Conservation (phyloP, 2,797 vertebrate genomes). For the Danio choprae region DNA sequence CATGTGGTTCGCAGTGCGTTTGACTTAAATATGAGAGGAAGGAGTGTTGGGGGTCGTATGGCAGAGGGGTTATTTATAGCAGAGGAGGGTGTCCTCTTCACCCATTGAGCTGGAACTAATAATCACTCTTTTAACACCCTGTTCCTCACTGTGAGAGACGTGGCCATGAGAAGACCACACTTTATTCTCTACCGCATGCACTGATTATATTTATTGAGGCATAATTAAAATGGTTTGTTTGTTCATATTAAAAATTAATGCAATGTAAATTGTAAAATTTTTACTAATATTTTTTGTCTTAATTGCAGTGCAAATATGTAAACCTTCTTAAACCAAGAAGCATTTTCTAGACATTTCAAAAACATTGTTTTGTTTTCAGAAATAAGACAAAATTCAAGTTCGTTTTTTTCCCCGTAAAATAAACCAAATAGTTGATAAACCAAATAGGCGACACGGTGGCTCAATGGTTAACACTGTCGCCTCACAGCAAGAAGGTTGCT, state of each 20-base stretch:
- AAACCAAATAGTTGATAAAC: too few species aligned
- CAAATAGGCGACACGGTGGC: too few species aligned
- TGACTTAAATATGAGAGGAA: slow-evolving; percentile 47
- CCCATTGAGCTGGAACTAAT: slow-evolving; percentile 56
- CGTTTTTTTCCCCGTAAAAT: too few species aligned
- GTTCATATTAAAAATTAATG: background rate
- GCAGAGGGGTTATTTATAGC: slow-evolving; percentile 68
- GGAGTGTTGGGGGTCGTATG: slow-evolving; percentile 47
- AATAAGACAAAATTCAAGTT: too few species aligned
- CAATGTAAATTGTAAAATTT: background rate
- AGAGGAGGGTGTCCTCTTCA: slow-evolving; percentile 60
- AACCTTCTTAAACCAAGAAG: too few species aligned
- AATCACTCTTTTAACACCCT: slow-evolving; percentile 61
- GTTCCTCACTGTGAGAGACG: slow-evolving; percentile 61
- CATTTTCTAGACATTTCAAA: too few species aligned
- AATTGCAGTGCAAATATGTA: too few species aligned
- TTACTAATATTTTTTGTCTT: too few species aligned
- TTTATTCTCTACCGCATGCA: slow-evolving; percentile 25
- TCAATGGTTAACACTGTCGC: too few species aligned
- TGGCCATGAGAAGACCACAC: slow-evolving; percentile 17
- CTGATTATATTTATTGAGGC: slow-evolving; percentile 46
- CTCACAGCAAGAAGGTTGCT: too few species aligned
- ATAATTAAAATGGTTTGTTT: background rate
- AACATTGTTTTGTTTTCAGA: too few species aligned
- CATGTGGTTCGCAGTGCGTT: slow-evolving; percentile 45